Conservation (phyloP, 2,113 vertebrate genomes). For the Collichthys lucidus region DNA sequence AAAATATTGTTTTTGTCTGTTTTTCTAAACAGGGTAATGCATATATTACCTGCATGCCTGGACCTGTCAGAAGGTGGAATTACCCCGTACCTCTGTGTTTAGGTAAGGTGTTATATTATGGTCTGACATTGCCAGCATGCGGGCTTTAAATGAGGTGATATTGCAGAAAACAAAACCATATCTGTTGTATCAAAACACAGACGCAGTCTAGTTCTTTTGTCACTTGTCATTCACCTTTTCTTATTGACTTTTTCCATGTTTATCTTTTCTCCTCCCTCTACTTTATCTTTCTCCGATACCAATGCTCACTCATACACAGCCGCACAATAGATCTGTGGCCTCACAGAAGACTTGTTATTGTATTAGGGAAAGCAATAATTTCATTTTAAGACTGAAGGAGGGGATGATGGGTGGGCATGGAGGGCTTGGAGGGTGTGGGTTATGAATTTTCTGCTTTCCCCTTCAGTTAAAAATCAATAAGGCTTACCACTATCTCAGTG, state of each 20-base stretch:
- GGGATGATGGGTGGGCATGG: slow-evolving; percentile 31
- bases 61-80: slow-evolving; percentile 98
- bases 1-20: slow-evolving; percentile 56
- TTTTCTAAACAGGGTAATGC: slow-evolving; percentile 89
- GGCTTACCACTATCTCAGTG: slow-evolving; percentile 51
- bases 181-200: slow-evolving; percentile 35
- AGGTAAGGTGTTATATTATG: slow-evolving; percentile 83
- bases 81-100: slow-evolving; percentile 96
- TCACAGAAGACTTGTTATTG: slow-evolving; percentile 50
- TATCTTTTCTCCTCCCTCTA: slow-evolving; percentile 10
- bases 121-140: slow-evolving; percentile 14
- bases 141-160: slow-evolving; percentile 50
- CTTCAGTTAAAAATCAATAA: slow-evolving; percentile 65
- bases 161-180: slow-evolving; percentile 31
- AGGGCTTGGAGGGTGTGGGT: slow-evolving; percentile 23
- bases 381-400: slow-evolving; percentile 16
- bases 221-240: slow-evolving; percentile 29
- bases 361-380: slow-evolving; percentile 55
- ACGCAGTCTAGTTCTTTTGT: slow-evolving; percentile 2
- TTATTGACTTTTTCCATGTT: slow-evolving; percentile 9
- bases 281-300: slow-evolving; percentile 11
- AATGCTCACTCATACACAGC: slow-evolving; percentile 19
- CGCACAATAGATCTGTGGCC: slow-evolving; percentile 31
- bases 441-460: slow-evolving; percentile 63
- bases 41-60: slow-evolving; percentile 98